A percentile compares a stretch with the other conserved stretches of the same genome.
These are phyloP conservation scores for Sorex araneus DNA, from an alignment of 2,113 vertebrate genomes.

Conservation along the genomic window DNA sequence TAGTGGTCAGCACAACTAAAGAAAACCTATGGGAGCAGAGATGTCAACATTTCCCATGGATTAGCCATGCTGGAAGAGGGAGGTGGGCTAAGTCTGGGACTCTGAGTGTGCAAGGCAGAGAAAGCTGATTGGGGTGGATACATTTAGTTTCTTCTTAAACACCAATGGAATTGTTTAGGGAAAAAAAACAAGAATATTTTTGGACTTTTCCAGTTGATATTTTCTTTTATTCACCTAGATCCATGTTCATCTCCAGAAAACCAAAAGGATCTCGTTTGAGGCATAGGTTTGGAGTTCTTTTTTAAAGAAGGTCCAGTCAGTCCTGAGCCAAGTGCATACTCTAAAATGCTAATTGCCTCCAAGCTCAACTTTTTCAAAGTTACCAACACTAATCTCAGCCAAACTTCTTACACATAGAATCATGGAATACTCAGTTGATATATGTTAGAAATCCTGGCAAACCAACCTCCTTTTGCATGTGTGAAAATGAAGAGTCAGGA, in stretches of 20 bases:
- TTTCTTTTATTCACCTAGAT: neutral
- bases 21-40: neutral
- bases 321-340: rapidly evolving
- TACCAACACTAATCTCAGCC: neutral
- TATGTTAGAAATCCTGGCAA: neutral
- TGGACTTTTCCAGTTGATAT: neutral
- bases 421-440: neutral
- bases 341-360: neutral
- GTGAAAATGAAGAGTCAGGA: neutral
- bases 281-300: neutral
- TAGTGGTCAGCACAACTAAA: neutral
- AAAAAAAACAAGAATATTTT: neutral
- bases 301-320: neutral
- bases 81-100: too few species aligned
- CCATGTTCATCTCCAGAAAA: neutral
- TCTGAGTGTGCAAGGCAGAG: too few species aligned
- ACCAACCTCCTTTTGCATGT: neutral
- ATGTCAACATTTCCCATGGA: too few species aligned
- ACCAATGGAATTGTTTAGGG: neutral
- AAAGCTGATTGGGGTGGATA: neutral
- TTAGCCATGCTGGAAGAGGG: too few species aligned
- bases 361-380: neutral
- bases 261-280: neutral
- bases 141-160: neutral
- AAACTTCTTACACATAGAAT: neutral